phyloP scores from a whole-genome alignment of 2,888 invertebrate genomes.

The Pandemis corylana region DNA sequence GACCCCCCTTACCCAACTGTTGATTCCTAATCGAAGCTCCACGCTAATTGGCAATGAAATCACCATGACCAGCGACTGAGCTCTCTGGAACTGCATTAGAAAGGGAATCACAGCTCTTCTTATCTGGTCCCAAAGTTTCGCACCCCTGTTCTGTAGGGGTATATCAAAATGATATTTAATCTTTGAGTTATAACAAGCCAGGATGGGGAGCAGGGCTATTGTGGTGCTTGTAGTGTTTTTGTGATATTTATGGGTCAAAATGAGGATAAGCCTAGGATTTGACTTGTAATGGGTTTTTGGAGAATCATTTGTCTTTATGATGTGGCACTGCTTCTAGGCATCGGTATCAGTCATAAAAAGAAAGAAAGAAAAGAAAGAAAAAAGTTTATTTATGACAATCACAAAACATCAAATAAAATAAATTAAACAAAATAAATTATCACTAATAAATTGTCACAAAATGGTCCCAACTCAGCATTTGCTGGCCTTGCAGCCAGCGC shows the following conservation, averaged over 20 bases:
- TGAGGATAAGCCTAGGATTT: slow-evolving; percentile 35
- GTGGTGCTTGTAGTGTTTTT: slow-evolving; percentile 69
- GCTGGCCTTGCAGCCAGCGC: too few species aligned
- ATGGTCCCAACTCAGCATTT: too few species aligned
- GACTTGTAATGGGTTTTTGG: slow-evolving; percentile 36
- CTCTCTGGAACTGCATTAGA: slow-evolving; percentile 48
- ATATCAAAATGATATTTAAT: slow-evolving; percentile 71
- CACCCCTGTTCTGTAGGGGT: slow-evolving; percentile 61
- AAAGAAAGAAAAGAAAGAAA: too few species aligned
- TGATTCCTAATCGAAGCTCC: slow-evolving; percentile 48
- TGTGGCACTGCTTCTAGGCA: background rate
- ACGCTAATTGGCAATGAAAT: slow-evolving; percentile 23
- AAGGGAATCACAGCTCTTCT: slow-evolving; percentile 46
- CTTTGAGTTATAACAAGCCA: slow-evolving; percentile 71
- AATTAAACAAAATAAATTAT: too few species aligned
- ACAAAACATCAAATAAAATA: too few species aligned
- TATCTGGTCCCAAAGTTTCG: slow-evolving; percentile 47
- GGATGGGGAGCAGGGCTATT: slow-evolving; percentile 75
- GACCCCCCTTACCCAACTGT: slow-evolving; percentile 50
- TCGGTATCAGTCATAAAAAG: background rate
- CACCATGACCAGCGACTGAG: slow-evolving; percentile 51
- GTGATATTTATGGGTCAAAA: slow-evolving; percentile 51
- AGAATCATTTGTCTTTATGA: slow-evolving; percentile 28
- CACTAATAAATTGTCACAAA: too few species aligned
- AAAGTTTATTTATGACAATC: too few species aligned